Base-by-base conservation (phyloP, 2,113 vertebrate genomes). In the Oreotrochilus melanogaster region DNA sequence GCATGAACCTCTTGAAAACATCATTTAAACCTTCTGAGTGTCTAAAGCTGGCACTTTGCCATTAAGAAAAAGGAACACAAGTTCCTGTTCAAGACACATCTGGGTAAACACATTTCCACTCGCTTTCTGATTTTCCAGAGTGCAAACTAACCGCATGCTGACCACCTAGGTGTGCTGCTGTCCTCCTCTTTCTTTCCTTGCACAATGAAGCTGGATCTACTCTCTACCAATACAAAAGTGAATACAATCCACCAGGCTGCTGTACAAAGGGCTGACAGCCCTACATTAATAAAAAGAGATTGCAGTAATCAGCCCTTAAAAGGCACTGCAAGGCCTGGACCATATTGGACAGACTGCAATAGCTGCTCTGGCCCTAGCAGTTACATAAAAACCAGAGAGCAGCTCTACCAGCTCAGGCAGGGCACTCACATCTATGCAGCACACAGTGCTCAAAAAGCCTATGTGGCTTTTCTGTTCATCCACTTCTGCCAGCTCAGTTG, bases 311-410 rank as follows among this genome's bases (percentile, higher is more conserved):
- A 2, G 24, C 5, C 23, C 37, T 53, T 67, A 47, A 81, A 81
- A 83, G 50, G 25, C 23, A 33, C 39, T n/a, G 66, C 33, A 60
- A 73, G 42, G 33, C 47, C 47, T 67, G 56, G 51, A 31, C 37
- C 0, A 0, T 25, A 11, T 21, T 11, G 33, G 25, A 48, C 2
- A 54, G 61, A 54, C n/a, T n/a, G 56, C 78, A 19, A 18, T 47
- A 37, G 27, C 14, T 0, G 3, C 51, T 39, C 19, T 16, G 33
- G 47, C 37, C 67, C n/a, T 13, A 56, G 22, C 28, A 87, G 60
- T 54, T 57, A 35, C 28, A 16, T 4, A 37, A 23, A n/a, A 37
- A 58, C 7, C 57, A 53, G 45, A 27, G 28, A 64, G 8, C 42
- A 25, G 61, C 14, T 2, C 0, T 14, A 17, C 27, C 37, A 67